phyloP scores from a whole-genome alignment of 2,888 invertebrate species.

The Pachliopta kotzebuea region DNA sequence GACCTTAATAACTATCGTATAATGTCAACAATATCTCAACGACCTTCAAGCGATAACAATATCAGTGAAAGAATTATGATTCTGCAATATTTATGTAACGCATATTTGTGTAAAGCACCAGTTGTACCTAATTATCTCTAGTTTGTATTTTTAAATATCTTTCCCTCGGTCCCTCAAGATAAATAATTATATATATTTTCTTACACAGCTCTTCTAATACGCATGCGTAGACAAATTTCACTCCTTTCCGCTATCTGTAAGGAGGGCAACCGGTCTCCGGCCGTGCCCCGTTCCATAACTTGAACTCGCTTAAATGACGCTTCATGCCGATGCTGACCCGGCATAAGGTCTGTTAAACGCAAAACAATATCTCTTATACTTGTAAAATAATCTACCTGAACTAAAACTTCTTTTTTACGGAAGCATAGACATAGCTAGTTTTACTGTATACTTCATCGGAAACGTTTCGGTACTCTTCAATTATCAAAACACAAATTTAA shows the following conservation, averaged over 20 bases:
- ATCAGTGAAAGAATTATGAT: no score
- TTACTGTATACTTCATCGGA: no score
- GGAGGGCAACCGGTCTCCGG: conserved; percentile 52
- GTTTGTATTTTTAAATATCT: no score
- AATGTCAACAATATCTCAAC: no score
- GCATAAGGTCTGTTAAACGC: conserved; percentile 49
- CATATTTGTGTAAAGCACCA: no score
- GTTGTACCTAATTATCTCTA: no score
- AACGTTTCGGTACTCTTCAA: background rate
- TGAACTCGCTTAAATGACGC: conserved; percentile 53
- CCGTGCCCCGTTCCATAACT: conserved; percentile 52
- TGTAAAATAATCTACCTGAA: background rate
- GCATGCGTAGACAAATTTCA: conserved; percentile 59
- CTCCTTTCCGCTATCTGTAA: conserved; percentile 56
- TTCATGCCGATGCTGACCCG: conserved; percentile 59
- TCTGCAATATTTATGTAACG: no score
- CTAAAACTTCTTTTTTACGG: background rate
- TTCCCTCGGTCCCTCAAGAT: no score
- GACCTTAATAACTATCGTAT: no score
- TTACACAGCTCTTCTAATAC: conserved; percentile 67
- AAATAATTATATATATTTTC: background rate
- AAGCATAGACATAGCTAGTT: no score
- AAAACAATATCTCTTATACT: background rate
- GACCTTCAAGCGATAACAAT: no score
- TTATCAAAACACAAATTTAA: background rate